Evolutionary conservation across 2,888 invertebrate genomes (phyloP).

Genomic region (Cylloceria caligata): DNA sequence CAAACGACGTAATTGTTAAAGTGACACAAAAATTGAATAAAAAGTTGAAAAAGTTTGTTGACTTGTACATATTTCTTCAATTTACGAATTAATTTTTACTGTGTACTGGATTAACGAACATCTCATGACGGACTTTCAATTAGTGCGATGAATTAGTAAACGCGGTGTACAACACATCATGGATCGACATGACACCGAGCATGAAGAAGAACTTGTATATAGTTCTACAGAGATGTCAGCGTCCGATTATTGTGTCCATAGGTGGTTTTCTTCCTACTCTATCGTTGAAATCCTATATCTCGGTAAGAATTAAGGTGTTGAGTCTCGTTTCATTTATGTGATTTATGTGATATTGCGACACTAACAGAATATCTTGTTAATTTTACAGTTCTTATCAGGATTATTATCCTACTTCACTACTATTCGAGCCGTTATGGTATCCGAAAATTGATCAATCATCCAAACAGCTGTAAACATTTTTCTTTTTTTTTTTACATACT

Average conservation of each 20-base stretch:
- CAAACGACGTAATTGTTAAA: too few species aligned
- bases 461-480: not conserved
- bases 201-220: conserved; percentile 41
- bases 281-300: conserved; percentile 69
- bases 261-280: conserved; percentile 65
- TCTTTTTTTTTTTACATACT: too few species aligned
- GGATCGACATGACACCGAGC: conserved; percentile 31
- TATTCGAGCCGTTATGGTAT: not conserved
- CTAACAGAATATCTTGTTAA: not conserved
- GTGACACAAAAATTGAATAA: too few species aligned
- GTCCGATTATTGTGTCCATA: conserved; percentile 64
- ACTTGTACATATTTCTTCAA: too few species aligned
- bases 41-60: too few species aligned
- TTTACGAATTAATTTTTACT: too few species aligned
- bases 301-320: conserved; percentile 46
- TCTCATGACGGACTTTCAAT: not conserved
- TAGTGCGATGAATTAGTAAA: conserved; percentile 39
- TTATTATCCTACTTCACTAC: not conserved
- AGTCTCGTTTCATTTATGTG: not conserved
- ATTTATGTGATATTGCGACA: not conserved
- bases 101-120: too few species aligned
- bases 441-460: not conserved
- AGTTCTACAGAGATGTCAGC: conserved; percentile 59
- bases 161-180: conserved; percentile 31
- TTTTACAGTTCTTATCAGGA: not conserved